These are phyloP conservation scores for Labroides dimidiatus DNA, from an alignment of 2,797 vertebrate species.

Conservation along the genomic window DNA sequence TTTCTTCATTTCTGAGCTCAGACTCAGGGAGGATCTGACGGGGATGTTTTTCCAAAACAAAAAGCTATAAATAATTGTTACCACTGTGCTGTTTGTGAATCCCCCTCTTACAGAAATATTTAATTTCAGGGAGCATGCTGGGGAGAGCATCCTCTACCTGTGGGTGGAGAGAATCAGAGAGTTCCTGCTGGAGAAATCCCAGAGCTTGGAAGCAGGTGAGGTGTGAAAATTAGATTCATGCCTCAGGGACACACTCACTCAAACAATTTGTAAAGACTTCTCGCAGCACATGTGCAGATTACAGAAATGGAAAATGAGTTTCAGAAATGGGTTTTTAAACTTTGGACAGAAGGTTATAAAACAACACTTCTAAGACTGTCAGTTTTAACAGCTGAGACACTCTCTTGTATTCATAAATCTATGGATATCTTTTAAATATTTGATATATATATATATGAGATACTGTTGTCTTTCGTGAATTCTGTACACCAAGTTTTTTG, in stretches of 20 bases:
- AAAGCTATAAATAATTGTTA: slow-evolving; percentile 45
- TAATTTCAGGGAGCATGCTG: slow-evolving; percentile 88
- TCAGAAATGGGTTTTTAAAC: not conserved
- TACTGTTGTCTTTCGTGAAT: no score
- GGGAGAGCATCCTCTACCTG: slow-evolving; percentile 94
- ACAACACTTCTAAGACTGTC: not conserved
- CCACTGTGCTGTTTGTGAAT: slow-evolving; percentile 10
- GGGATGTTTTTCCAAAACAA: slow-evolving; percentile 46
- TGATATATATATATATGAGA: no score
- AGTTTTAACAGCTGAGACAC: not conserved
- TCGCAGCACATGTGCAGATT: not conserved
- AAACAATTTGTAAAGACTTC: not conserved
- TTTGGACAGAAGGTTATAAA: not conserved
- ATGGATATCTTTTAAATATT: not conserved
- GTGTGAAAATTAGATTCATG: slow-evolving; percentile 42
- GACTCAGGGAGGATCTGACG: slow-evolving; percentile 13
- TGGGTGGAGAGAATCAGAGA: slow-evolving; percentile 97
- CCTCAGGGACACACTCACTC: slow-evolving; percentile 15
- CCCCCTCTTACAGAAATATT: slow-evolving; percentile 33
- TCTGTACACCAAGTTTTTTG: no score
- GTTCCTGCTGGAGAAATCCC: slow-evolving; percentile 89
- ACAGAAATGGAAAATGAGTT: not conserved
- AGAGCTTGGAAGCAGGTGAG: slow-evolving; percentile 88
- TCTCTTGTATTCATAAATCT: no score
- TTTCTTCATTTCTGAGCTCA: slow-evolving; percentile 60